Evolutionary conservation across 1,140 invertebrate genomes (phyloP).

Genomic region (Drosophila suzukii): DNA sequence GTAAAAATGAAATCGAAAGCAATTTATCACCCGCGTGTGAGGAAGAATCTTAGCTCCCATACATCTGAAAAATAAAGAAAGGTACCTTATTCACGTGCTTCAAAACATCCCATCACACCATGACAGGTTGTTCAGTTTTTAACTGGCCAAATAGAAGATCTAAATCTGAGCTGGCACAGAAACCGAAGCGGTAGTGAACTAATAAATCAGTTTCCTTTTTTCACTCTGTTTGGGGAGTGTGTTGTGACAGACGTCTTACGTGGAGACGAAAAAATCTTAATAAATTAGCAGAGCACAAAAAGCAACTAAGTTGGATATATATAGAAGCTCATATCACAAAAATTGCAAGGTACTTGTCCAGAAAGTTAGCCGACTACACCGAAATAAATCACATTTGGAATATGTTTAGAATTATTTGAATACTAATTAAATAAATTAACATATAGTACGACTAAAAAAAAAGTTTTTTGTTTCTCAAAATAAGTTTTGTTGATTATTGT

Average conservation of each 20-base stretch:
- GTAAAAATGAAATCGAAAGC: neutral
- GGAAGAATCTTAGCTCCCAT: neutral
- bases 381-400: neutral
- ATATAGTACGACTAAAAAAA: too few species aligned
- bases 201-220: conserved; percentile 40
- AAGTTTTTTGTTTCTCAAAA: too few species aligned
- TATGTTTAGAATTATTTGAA: too few species aligned
- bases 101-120: neutral
- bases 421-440: too few species aligned
- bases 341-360: neutral
- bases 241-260: conserved; percentile 26
- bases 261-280: conserved; percentile 37
- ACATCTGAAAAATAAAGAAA: neutral
- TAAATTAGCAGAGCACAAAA: conserved; percentile 30
- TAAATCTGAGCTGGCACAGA: conserved; percentile 6
- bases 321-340: conserved; percentile 2
- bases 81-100: conserved; percentile 29
- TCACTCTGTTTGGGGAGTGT: conserved; percentile 16
- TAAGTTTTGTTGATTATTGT: too few species aligned
- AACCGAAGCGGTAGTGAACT: conserved; percentile 15
- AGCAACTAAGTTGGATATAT: conserved; percentile 9
- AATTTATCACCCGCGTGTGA: too few species aligned
- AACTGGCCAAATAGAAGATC: conserved; percentile 24
- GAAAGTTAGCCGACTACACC: neutral
- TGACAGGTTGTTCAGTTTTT: conserved; percentile 8